phyloP scores from a whole-genome alignment of 2,113 vertebrate species.

The Rattus rattus region DNA sequence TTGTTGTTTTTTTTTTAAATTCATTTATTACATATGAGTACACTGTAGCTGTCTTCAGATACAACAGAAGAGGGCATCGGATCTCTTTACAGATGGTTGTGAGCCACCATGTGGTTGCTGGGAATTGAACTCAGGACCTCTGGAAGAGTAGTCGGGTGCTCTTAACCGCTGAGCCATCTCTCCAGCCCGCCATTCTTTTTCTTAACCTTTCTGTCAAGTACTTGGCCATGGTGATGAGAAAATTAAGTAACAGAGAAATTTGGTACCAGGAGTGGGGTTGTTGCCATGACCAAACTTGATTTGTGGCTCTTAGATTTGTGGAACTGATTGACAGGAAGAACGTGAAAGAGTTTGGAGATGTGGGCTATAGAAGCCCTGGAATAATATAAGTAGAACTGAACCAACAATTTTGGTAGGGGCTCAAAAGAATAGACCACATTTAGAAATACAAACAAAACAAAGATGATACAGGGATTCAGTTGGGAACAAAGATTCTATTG shows the following conservation, averaged over 20 bases:
- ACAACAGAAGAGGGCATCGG: too few relatives aligned
- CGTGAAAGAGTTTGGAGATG: neutral
- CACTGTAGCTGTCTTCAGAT: too few relatives aligned
- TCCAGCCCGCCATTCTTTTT: neutral
- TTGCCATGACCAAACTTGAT: neutral
- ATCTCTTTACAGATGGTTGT: too few relatives aligned
- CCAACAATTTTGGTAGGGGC: neutral
- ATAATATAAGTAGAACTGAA: neutral
- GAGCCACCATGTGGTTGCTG: too few relatives aligned
- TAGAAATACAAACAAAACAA: neutral
- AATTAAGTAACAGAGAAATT: neutral
- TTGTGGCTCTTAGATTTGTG: neutral
- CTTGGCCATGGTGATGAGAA: neutral
- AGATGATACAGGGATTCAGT: neutral
- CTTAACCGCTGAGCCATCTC: too few relatives aligned
- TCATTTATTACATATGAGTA: too few relatives aligned
- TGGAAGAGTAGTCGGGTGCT: too few relatives aligned
- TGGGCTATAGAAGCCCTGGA: neutral
- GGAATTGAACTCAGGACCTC: too few relatives aligned
- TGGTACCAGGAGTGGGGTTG: neutral
- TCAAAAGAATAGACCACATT: neutral
- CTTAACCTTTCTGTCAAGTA: neutral
- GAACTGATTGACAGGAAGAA: neutral
- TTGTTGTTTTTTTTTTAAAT: too few relatives aligned
- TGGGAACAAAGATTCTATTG: neutral